phyloP scores from a whole-genome alignment of 2,797 vertebrate species.

The Mormyrus hasselquistii region DNA sequence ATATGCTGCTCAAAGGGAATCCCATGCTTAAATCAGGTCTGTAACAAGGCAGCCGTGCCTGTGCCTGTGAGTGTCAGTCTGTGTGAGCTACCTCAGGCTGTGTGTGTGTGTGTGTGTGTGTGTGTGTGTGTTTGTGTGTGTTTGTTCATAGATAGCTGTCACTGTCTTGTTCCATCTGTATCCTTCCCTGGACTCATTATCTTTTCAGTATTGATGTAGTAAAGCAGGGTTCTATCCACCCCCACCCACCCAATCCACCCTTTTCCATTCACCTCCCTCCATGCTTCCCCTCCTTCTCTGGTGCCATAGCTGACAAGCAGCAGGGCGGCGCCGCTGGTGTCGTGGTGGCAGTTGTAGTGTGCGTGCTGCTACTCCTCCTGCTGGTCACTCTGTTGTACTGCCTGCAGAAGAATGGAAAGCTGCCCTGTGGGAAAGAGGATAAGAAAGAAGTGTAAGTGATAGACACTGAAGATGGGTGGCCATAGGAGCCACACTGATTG shows the following conservation, averaged over 20 bases:
- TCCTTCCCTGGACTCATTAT: neutral
- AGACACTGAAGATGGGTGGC: neutral
- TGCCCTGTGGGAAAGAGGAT: constrained; percentile 65
- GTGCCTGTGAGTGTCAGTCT: constrained; percentile 1
- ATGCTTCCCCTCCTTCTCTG: constrained; percentile 35
- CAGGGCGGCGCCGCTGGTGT: constrained; percentile 71
- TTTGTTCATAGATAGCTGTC: constrained; percentile 39
- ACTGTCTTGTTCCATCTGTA: constrained; percentile 40
- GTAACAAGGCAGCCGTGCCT: constrained; percentile 56
- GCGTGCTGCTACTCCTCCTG: constrained; percentile 78
- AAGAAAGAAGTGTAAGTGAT: constrained; percentile 70
- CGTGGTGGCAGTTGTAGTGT: constrained; percentile 79
- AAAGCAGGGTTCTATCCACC: constrained; percentile 51
- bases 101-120: neutral
- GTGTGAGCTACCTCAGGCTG: neutral
- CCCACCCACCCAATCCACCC: constrained; percentile 24
- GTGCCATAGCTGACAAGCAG: constrained; percentile 55
- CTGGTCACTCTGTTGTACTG: constrained; percentile 76
- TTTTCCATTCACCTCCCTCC: constrained; percentile 19
- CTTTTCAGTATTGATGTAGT: neutral
- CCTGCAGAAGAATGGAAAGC: constrained; percentile 72
- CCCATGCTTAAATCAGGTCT: constrained; percentile 71
- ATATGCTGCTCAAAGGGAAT: constrained; percentile 73
- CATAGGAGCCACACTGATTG: neutral
- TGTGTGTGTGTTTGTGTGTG: constrained; percentile 23